Base-by-base conservation (phyloP, 1,140 invertebrate genomes). In the Drosophila insularis region DNA sequence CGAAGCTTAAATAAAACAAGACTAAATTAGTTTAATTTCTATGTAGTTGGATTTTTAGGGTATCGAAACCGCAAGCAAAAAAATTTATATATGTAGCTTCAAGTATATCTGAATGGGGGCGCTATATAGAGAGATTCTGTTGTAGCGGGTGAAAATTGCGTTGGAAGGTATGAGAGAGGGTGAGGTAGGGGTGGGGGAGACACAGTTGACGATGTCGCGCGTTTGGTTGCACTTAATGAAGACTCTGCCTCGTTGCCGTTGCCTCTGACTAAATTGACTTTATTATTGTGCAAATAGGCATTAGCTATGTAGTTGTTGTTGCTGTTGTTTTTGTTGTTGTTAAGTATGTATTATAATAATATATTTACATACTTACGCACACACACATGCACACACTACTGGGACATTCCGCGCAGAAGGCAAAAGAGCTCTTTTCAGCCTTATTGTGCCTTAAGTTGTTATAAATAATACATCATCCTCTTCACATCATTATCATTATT, bases 291-390 rank as follows among this genome's bases (percentile, higher is more conserved):
- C 82, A 87, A 87, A 87, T 87, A 87, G 82, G 79, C 82, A 64
- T 53, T 64, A 61, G 70, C 70, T 62, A 63, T 39, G 58, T 62
- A 53, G 31, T 54, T 39, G 40, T 43, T 55, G 60, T 8, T 70
- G 39, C 21, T 64, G 54, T 56, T 71, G 37, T 69, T 58, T 63
- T 56, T 46, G 56, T 63, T 61, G 73, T 71, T 23, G 65, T 86
- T 87, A 86, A 87, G 82, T 87, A 72, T 74, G 84, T 86, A 82
- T 87, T 87, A 87, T 80, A 80, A 79, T 81, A 81, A 81, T 73
- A 77, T 89, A 82, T 87, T 81, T 86, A 82, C 75, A 79, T 73
- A 70, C 58, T 21, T 19, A 11, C 43, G 10, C 43, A 50, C 10
- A 50, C 8, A 21, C 43, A 50, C 17, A 3, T 8, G 10, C 43